Evolutionary conservation across 2,888 invertebrate species (phyloP).

Genomic region (Epistrophella euchroma): DNA sequence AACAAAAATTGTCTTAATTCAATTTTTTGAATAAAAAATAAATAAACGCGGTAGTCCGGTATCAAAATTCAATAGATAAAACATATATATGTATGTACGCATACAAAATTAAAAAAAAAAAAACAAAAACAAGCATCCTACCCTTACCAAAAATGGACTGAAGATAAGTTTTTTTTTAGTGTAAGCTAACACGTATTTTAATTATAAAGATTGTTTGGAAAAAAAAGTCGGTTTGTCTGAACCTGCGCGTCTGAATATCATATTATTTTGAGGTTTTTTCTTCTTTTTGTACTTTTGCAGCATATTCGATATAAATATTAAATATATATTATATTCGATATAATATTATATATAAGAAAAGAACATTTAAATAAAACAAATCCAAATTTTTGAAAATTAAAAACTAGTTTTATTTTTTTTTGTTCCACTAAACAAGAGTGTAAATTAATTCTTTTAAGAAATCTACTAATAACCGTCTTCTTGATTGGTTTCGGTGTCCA

Average conservation of each 20-base stretch:
- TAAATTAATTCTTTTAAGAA: slow-evolving; percentile 60
- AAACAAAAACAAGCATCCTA: slow-evolving; percentile 34
- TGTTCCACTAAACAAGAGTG: slow-evolving; percentile 77
- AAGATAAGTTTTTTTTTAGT: slow-evolving; percentile 33
- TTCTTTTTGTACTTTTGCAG: slow-evolving; percentile 71
- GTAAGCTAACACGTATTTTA: slow-evolving; percentile 39
- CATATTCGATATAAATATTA: slow-evolving; percentile 46
- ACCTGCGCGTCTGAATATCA: slow-evolving; percentile 38
- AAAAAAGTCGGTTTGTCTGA: slow-evolving; percentile 41
- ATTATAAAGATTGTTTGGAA: slow-evolving; percentile 18
- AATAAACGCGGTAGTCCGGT: too few relatives aligned
- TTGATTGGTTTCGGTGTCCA: slow-evolving; percentile 55
- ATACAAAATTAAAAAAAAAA: slow-evolving; percentile 8
- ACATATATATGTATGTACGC: too few relatives aligned
- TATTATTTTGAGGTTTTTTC: slow-evolving; percentile 44
- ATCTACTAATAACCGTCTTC: slow-evolving; percentile 73
- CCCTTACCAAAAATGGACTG: slow-evolving; percentile 58
- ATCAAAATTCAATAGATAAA: too few relatives aligned
- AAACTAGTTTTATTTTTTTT: slow-evolving; percentile 78
- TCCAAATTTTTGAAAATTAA: slow-evolving; percentile 46
- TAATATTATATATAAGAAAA: slow-evolving; percentile 32
- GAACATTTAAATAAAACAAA: slow-evolving; percentile 57
- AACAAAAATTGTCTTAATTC: slow-evolving; percentile 36
- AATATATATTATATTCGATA: slow-evolving; percentile 1
- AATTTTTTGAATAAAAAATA: neutral